Evolutionary conservation across 2,888 invertebrate genomes (phyloP), one percentile per base, ranked within the genome.

Genomic region (Orchesella flavescens): DNA sequence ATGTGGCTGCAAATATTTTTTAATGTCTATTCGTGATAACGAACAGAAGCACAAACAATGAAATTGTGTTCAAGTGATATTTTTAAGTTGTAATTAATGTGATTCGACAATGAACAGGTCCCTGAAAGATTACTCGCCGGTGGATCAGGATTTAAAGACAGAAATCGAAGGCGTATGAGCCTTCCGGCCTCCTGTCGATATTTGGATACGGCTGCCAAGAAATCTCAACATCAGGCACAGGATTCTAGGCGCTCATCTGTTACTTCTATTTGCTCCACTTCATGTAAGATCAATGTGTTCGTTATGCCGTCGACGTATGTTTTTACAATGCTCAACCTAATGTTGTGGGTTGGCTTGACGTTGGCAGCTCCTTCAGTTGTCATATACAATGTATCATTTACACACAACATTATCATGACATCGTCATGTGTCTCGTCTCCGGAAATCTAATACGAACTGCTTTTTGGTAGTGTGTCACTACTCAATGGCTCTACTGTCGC

Each of bases 221-320:
- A 86, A 76, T 85, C 84, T 59, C 87, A 88, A 84, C 84, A 84
- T 71, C 82, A 78, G 59, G 4, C 77, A 17, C 88, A 88, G 81
- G 89, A 89, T 72, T 88, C 88, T 46, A 83, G 90, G 61, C 89
- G 90, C 24, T 89, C 89, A 71, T 89, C 89, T 65, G 85, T 89
- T 84, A 89, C 89, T 69, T 90, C 90, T 66, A 87, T 89, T 82
- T 89, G 89, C 86, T 89, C 90, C 72, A 89, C 89, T 81, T 89
- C 89, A 66, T 90, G 90, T 90, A 89, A 88, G 89, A 87, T 75
- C 55, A 55, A 72, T 59, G 19, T 46, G 76, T 68, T 77, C 21
- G 34, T 12, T 49, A 49, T 49, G 49, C 49, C 10, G 15, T 75
- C 66, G 55, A 34, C 55, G 53, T 53, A 34, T 49, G 49, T 49